Evolutionary conservation across 1,140 invertebrate species (phyloP).

Genomic region (Luehdorfia chinensis): DNA sequence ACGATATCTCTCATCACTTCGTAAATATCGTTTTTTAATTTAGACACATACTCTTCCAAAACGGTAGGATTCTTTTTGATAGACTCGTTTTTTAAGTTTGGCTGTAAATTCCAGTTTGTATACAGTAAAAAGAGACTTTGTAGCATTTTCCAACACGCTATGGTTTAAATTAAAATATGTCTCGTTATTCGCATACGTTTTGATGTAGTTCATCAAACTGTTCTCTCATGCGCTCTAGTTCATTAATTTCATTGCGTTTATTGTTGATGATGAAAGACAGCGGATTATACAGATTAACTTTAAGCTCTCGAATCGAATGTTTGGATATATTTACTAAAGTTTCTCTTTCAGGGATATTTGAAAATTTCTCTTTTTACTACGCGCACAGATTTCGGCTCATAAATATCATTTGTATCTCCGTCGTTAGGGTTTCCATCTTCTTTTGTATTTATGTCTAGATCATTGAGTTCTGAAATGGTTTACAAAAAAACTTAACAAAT

Average conservation of each 20-base stretch:
- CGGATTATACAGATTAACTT: slow-evolving; percentile 25
- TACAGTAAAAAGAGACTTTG: slow-evolving; percentile 21
- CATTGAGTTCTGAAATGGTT: too few species aligned
- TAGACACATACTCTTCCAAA: slow-evolving; percentile 30
- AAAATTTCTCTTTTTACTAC: slow-evolving; percentile 13
- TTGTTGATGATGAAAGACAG: slow-evolving; percentile 29
- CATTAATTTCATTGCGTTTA: slow-evolving; percentile 33
- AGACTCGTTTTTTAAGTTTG: slow-evolving; percentile 15
- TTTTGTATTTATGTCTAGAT: too few species aligned
- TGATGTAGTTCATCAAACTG: slow-evolving; percentile 24
- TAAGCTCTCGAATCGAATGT: slow-evolving; percentile 22
- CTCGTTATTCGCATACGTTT: slow-evolving; percentile 14
- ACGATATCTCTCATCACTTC: slow-evolving; percentile 36
- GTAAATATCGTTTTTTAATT: slow-evolving; percentile 44
- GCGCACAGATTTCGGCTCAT: slow-evolving; percentile 1
- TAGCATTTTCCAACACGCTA: slow-evolving; percentile 3
- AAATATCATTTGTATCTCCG: neutral
- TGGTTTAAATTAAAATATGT: slow-evolving; percentile 18
- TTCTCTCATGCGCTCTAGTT: slow-evolving; percentile 27
- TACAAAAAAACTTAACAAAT: too few species aligned
- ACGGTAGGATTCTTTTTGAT: slow-evolving; percentile 20
- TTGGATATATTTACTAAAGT: slow-evolving; percentile 2
- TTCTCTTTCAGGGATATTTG: neutral
- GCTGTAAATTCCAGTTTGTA: slow-evolving; percentile 27
- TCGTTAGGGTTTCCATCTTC: neutral